Base-by-base conservation (phyloP, 1,140 invertebrate species). In the Aphaenogaster rudis region DNA sequence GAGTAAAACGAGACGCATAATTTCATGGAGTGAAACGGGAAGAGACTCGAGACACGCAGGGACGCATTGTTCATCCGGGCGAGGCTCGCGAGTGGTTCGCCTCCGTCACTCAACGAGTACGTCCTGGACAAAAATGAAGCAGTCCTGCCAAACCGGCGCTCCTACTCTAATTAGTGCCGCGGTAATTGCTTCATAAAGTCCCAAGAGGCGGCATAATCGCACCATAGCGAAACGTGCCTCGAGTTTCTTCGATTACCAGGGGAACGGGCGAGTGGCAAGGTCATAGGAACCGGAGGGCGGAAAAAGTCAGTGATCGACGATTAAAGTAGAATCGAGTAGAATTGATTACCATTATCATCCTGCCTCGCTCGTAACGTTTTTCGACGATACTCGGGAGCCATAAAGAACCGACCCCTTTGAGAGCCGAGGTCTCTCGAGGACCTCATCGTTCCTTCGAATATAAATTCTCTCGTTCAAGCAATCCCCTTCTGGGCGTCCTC, bases 131-230 rank as follows among this genome's bases (percentile, higher is more conserved):
- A 86, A 88, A 89, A 88, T 86, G 81, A 84, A 67, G 57, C 50
- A 59, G 61, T 52, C 71, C 71, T 69, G 67, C 88, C 71, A 90
- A 86, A 90, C 61, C 74, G 88, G 79, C 74, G 74, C 81, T 89
- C 59, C 86, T 71, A 82, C 79, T 85, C 79, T 90, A 91, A 91
- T 91, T 91, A 89, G 85, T 76, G 81, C 50, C 42, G 17, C 85
- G 59, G 86, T 89, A 86, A 91, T 91, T 90, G 89, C 89, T 89
- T 87, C 88, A 86, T 87, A 86, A 90, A 87, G 87, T 87, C 80
- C 79, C 61, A 77, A 89, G 61, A 90, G 79, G 87, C 87, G 82
- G 76, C 63, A 72, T 80, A 80, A 88, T 89, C 77, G 57, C 71
- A 63, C 76, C 61, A 82, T 39, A 54, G 50, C 42, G 74, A 86